phyloP scores from a whole-genome alignment of 1,140 invertebrate species.

The Saccostrea echinata region DNA sequence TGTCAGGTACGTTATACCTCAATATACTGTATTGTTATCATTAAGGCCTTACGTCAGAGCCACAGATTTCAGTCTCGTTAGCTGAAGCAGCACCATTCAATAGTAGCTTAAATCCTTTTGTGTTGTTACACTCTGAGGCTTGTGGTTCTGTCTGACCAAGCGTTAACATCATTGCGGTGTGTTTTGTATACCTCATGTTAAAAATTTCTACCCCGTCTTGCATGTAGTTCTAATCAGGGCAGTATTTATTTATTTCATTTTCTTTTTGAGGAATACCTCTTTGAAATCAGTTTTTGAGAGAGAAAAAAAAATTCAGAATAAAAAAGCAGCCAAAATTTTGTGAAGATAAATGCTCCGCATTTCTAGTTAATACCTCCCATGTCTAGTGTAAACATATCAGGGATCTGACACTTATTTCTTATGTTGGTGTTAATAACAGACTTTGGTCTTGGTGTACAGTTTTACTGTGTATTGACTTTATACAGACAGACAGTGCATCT shows the following conservation, averaged over 20 bases:
- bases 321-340: no score
- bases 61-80: background rate
- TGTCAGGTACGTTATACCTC: background rate
- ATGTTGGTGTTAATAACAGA: no score
- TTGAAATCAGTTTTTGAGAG: background rate
- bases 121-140: background rate
- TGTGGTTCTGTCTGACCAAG: background rate
- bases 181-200: background rate
- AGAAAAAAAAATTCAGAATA: no score
- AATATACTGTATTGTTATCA: background rate
- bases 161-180: background rate
- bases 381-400: no score
- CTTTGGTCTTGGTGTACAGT: no score
- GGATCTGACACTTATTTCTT: no score
- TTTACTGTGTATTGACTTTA: no score
- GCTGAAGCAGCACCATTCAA: background rate
- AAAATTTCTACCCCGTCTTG: background rate
- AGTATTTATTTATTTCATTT: background rate
- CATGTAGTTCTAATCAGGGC: background rate
- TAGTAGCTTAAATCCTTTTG: background rate
- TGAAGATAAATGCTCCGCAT: background rate
- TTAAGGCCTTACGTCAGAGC: background rate
- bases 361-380: no score
- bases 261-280: background rate
- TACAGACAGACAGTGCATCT: no score